Evolutionary conservation across 2,888 invertebrate species (phyloP), one percentile per base, ranked within the genome.

Genomic region (Terebella lapidaria): DNA sequence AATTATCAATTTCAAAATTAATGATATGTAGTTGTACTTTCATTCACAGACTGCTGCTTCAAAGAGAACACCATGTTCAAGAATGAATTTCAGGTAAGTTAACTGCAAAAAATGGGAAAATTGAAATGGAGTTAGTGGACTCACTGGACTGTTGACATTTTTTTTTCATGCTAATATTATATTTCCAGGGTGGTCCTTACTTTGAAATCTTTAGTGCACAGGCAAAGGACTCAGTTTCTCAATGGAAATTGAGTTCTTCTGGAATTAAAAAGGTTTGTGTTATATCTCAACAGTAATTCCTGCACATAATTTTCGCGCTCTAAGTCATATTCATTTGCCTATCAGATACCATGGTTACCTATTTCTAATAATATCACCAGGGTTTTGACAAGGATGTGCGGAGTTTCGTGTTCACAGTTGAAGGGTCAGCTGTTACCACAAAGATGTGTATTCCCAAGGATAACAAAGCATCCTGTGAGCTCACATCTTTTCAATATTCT

Each of bases 381-480:
- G 67, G 67, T 18, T 79, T 74, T 71, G 79, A 79, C 46, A 78
- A 77, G 61, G 78, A 77, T 35, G 76, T 78, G 1, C 76, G 77
- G 59, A 74, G 78, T 46, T 78, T 71, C 68, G 70, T 77, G 3
- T 76, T 71, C 47, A 68, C 62, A 26, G 61, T 79, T 30, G 78
- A 79, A 63, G 79, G 79, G 3, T 64, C 70, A 2, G 67, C 73
- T 24, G 70, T 74, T 18, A 75, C 78, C 1, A 77, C 76, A 15
- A 78, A 77, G 60, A 74, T 79, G 64, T 71, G 71, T 49, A 56
- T 75, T 4, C 78, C 79, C 3, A 78, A 77, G 60, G 78, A 79
- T 62, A 58, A 70, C 27, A 74, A 71, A 57, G 71, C 71, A 27
- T 46, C 54, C 28, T 53, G 63, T 65, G 52, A 54, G 59, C 57